Percentiles rank a stretch among this genome's conserved stretches.
Conservation (phyloP, 2,797 vertebrate species). For the Acipenser ruthenus region DNA sequence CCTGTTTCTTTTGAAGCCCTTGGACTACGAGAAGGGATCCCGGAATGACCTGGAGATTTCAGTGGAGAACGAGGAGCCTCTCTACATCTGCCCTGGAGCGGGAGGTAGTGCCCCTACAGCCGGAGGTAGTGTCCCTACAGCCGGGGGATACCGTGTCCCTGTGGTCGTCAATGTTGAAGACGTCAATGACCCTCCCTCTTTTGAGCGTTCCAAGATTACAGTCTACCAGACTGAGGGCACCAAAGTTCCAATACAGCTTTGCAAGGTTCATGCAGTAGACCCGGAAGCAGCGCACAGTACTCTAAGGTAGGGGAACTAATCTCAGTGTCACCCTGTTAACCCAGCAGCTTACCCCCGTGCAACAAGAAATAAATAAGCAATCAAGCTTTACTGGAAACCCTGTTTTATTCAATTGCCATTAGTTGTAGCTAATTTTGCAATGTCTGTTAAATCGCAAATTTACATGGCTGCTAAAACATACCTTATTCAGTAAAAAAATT, state of each 20-base stretch:
- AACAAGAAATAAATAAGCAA: neutral
- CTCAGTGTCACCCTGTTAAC: too few species aligned
- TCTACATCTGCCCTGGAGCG: constrained; percentile 42
- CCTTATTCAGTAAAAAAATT: neutral
- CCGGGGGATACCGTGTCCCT: neutral
- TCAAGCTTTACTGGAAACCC: neutral
- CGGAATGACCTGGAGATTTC: constrained; percentile 34
- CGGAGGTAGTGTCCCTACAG: rapidly evolving
- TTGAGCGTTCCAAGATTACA: constrained; percentile 14
- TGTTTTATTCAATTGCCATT: too few species aligned
- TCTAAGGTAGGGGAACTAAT: constrained; percentile 45
- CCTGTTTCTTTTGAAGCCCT: constrained; percentile 42
- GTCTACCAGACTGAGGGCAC: constrained; percentile 54
- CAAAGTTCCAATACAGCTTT: constrained; percentile 47
- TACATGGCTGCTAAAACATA: neutral
- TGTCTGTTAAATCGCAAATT: neutral
- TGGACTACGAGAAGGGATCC: constrained; percentile 41
- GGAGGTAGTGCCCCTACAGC: rapidly evolving
- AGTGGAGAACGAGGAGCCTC: constrained; percentile 54
- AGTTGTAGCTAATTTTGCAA: too few species aligned
- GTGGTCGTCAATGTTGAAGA: constrained; percentile 47
- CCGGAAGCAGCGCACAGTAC: constrained; percentile 31
- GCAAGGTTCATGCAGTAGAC: constrained; percentile 46
- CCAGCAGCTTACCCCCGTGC: too few species aligned
- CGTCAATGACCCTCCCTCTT: constrained; percentile 53